Conservation (phyloP, 2,113 vertebrate species). For the Zingel zingel region DNA sequence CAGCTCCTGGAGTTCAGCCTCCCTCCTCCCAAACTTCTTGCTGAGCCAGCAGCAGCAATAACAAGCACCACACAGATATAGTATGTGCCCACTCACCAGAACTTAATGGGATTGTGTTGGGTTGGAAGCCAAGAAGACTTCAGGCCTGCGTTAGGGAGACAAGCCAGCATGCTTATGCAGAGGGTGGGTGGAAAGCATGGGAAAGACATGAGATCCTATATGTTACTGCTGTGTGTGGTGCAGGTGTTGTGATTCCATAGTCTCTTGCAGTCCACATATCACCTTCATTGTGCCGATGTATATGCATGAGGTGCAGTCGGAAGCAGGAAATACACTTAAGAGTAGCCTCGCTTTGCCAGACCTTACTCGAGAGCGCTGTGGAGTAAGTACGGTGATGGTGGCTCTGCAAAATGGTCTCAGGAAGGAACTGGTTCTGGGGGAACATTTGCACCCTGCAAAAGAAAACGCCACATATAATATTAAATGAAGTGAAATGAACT, state of each 20-base stretch:
- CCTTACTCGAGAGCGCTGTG: no score
- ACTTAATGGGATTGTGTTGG: conserved; percentile 78
- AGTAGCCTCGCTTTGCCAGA: no score
- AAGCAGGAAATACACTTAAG: not conserved
- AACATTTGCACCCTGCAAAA: no score
- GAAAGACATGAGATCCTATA: conserved; percentile 28
- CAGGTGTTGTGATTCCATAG: conserved; percentile 19
- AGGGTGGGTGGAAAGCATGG: conserved; percentile 33
- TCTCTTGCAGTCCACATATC: not conserved
- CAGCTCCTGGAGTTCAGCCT: conserved; percentile 50
- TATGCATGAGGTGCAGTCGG: not conserved
- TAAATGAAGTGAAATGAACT: no score
- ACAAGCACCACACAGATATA: conserved; percentile 60
- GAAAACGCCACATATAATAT: no score
- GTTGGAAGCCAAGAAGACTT: conserved; percentile 78
- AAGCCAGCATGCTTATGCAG: conserved; percentile 56
- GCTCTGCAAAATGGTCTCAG: no score
- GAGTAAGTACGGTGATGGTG: no score
- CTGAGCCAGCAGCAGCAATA: conserved; percentile 72
- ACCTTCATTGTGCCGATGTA: not conserved
- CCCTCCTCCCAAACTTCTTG: conserved; percentile 58
- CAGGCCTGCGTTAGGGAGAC: conserved; percentile 77
- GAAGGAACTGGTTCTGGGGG: no score
- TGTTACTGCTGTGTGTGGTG: conserved; percentile 4
- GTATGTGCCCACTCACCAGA: conserved; percentile 71